Base-by-base conservation (phyloP, 2,888 invertebrate species). In the Orchesellides sinensis region DNA sequence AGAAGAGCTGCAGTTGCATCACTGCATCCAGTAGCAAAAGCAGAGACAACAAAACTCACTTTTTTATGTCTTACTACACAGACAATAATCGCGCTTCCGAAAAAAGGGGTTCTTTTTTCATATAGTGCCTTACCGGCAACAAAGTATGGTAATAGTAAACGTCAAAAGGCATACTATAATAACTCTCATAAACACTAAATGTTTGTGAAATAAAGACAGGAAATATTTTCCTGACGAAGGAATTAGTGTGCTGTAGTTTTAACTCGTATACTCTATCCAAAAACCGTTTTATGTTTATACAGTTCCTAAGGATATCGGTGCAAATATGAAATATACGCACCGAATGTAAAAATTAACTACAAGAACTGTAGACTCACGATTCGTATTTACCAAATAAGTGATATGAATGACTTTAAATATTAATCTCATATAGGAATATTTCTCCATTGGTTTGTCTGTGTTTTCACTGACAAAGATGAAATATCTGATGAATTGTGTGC, bases 141-240 rank as follows among this genome's bases (percentile, higher is more conserved):
- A 65, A n/a, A n/a, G n/a, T n/a, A n/a, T n/a, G n/a, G 45, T 23
- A 12, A 23, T 29, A 61, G 61, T 65, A 65, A 65, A 65, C 65
- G 65, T 65, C 65, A 65, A 65, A 65, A 45, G 21, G 65, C 65
- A 65, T 45, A 21, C 17, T 23, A 40, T 45, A 65, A 61, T 61
- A 61, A 61, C 61, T 29, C 61, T 32, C 61, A 19, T 61, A 61
- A 61, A 61, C 23, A 4, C 54, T 5, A 54, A 61, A 61, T 61
- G 61, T 61, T 21, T 29, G 61, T 61, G 32, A 61, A 61, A 19
- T 29, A 14, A n/a, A 8, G 61, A 23, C n/a, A 61, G 32, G 29
- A 19, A 25, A 19, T 25, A 56, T 32, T 23, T 32, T 54, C 54
- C 4, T 54, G 23, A 25, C n/a, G 25, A 10, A 19, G 8, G 1